Conservation (phyloP, 2,797 vertebrate genomes). For the Danio aesculapii region DNA sequence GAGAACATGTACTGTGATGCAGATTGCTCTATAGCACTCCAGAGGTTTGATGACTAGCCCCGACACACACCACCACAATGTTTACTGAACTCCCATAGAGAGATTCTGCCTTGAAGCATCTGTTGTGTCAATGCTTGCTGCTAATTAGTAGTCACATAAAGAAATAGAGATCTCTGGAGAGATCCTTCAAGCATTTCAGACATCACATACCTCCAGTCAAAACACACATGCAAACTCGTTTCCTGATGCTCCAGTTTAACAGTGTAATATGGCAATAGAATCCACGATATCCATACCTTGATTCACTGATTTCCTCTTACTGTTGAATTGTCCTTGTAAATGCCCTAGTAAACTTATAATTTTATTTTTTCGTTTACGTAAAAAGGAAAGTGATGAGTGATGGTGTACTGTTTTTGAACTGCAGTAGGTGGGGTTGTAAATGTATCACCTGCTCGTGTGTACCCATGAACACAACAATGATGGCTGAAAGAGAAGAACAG, state of each 20-base stretch:
- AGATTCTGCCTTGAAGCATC: conserved; percentile 11
- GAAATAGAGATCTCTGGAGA: conserved; percentile 29
- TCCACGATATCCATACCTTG: not conserved
- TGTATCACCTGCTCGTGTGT: too few species aligned
- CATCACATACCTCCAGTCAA: conserved; percentile 14
- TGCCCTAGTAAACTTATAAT: too few species aligned
- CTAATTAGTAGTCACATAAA: conserved; percentile 26
- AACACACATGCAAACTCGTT: conserved; percentile 6
- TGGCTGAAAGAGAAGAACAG: too few species aligned
- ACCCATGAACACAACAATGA: too few species aligned
- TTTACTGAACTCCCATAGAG: conserved; percentile 30
- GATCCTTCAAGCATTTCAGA: conserved; percentile 17
- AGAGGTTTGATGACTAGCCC: conserved; percentile 22
- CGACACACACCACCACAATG: not conserved
- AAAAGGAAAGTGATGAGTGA: too few species aligned
- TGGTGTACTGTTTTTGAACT: too few species aligned
- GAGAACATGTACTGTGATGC: conserved; percentile 13
- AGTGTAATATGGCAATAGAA: not conserved
- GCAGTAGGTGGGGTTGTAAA: too few species aligned
- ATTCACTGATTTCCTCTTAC: not conserved
- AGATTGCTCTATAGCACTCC: not conserved
- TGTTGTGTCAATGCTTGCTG: not conserved
- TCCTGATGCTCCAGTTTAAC: not conserved
- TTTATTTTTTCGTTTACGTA: too few species aligned
- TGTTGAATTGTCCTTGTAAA: not conserved